Evolutionary conservation across 2,797 vertebrate genomes (phyloP).

Genomic region (Rachycentron canadum): DNA sequence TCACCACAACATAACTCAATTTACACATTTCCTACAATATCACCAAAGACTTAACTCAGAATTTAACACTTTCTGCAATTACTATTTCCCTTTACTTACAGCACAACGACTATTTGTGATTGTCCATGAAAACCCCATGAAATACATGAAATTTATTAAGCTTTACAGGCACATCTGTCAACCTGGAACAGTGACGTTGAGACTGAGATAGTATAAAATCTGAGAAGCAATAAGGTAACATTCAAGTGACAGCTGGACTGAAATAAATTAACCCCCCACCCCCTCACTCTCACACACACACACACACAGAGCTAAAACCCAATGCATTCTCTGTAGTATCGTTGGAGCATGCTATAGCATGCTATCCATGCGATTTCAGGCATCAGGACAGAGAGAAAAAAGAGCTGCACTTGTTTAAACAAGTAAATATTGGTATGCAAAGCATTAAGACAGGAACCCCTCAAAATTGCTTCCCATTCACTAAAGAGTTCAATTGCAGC

Average conservation of each 20-base stretch:
- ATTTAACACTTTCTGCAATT: not conserved
- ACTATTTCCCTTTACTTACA: not conserved
- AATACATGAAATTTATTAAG: constrained; percentile 34
- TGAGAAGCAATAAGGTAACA: not conserved
- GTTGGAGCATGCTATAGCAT: constrained; percentile 65
- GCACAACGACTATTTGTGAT: constrained; percentile 16
- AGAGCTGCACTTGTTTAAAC: constrained; percentile 41
- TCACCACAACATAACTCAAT: not conserved
- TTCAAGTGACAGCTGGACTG: constrained; percentile 1
- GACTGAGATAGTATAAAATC: constrained; percentile 9
- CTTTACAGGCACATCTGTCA: constrained; percentile 4
- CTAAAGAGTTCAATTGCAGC: constrained; percentile 7
- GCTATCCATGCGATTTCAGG: constrained; percentile 24
- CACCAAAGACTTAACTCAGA: not conserved
- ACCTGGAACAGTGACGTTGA: not conserved
- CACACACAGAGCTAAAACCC: constrained; percentile 11
- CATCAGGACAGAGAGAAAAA: constrained; percentile 11
- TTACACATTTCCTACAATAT: not conserved
- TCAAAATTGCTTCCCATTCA: constrained; percentile 9
- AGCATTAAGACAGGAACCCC: constrained; percentile 29
- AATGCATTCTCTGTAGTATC: constrained; percentile 28
- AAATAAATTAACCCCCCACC: constrained; percentile 27
- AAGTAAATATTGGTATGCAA: constrained; percentile 43
- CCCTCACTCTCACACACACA: not conserved
- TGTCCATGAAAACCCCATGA: not conserved